These are phyloP conservation scores for Clarias fuscus DNA, from an alignment of 2,797 vertebrate genomes.

Conservation along the genomic window DNA sequence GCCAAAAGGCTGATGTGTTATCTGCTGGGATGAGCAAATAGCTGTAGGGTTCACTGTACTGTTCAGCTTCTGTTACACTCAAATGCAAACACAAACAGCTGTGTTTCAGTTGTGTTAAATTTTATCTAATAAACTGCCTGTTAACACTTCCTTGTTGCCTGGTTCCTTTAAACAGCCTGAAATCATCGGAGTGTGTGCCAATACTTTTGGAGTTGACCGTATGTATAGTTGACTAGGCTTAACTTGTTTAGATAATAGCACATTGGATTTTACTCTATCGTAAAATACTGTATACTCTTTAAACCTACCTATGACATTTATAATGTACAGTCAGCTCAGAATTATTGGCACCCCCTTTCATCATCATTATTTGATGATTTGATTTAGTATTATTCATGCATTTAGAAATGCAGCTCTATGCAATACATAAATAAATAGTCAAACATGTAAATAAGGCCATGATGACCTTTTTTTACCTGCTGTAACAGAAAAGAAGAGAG, in stretches of 20 bases:
- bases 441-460: background rate
- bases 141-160: background rate
- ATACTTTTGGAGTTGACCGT: background rate
- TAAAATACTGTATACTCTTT: background rate
- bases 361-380: background rate
- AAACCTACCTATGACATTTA: no score
- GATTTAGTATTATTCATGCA: background rate
- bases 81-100: background rate
- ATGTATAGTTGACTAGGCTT: background rate
- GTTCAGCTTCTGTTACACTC: background rate
- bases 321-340: background rate
- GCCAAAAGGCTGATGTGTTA: background rate
- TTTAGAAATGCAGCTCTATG: background rate
- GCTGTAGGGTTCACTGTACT: background rate
- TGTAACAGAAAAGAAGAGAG: background rate
- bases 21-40: background rate
- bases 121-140: slow-evolving; percentile 40
- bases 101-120: slow-evolving; percentile 1
- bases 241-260: background rate
- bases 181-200: background rate
- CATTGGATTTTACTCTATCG: background rate
- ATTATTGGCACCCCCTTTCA: background rate
- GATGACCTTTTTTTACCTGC: background rate
- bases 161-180: background rate
- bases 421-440: background rate